Conservation (phyloP, 2,888 invertebrate species). For the Aleiodes alternator region DNA sequence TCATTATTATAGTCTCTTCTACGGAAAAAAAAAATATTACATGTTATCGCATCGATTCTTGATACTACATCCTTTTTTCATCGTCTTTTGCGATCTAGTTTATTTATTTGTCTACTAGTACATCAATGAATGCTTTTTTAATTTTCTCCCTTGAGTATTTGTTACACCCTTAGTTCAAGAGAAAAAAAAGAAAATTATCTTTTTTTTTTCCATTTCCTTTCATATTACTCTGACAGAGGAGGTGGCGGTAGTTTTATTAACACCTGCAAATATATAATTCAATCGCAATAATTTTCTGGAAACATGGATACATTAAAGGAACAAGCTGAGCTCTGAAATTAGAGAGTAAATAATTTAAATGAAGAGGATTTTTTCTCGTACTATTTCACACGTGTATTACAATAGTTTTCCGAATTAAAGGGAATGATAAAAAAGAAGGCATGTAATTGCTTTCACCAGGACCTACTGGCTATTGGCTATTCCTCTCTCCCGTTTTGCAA, state of each 20-base stretch:
- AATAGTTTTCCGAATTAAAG: background rate
- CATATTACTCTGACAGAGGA: background rate
- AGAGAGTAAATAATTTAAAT: conserved; percentile 1
- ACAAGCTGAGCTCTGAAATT: conserved; percentile 3
- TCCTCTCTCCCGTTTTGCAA: conserved; percentile 14
- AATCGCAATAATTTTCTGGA: conserved; percentile 1
- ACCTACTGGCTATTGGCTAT: conserved; percentile 4
- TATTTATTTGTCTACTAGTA: conserved; percentile 1
- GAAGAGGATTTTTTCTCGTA: background rate
- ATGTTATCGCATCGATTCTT: conserved; percentile 6
- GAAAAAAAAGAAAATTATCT: background rate
- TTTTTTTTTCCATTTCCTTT: background rate
- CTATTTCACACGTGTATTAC: background rate
- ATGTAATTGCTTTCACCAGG: conserved; percentile 33
- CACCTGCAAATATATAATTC: conserved; percentile 26
- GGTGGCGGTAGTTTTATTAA: background rate
- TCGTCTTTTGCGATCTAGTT: background rate
- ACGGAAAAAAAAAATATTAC: background rate
- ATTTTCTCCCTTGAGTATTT: background rate
- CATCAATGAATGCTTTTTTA: background rate
- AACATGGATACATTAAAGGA: background rate
- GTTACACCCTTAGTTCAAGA: no score
- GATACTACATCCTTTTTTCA: conserved; percentile 6
- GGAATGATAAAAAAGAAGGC: background rate
- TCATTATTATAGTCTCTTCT: conserved; percentile 4